Evolutionary conservation across 2,113 vertebrate species (phyloP).

Genomic region (Lepus americanus): DNA sequence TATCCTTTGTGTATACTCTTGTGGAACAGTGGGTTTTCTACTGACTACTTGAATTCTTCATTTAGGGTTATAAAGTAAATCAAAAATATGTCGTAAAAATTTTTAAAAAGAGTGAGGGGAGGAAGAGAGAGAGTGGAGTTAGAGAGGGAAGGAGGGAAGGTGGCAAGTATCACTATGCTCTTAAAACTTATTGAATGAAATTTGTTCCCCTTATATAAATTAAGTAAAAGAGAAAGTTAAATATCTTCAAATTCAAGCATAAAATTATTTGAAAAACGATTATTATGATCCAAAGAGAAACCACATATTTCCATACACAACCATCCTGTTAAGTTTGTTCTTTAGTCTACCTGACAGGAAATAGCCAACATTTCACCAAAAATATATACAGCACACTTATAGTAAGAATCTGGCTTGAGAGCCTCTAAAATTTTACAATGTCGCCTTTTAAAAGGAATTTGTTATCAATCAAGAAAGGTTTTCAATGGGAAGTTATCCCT

Average conservation of each 20-base stretch:
- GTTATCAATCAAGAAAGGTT: neutral
- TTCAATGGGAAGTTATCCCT: neutral
- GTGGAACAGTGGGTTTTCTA: too few relatives aligned
- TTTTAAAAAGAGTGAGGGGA: too few relatives aligned
- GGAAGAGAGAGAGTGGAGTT: too few relatives aligned
- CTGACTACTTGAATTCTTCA: too few relatives aligned
- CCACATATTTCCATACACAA: neutral
- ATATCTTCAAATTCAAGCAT: conserved; percentile 9
- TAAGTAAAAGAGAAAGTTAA: too few relatives aligned
- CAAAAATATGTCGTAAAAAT: too few relatives aligned
- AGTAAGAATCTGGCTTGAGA: neutral
- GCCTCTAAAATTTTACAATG: neutral
- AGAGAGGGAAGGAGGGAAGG: too few relatives aligned
- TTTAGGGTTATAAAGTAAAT: too few relatives aligned
- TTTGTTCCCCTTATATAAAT: too few relatives aligned
- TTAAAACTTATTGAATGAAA: too few relatives aligned
- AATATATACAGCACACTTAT: neutral
- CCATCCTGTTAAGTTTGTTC: neutral
- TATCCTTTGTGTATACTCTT: too few relatives aligned
- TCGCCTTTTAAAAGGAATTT: neutral
- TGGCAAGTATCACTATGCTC: too few relatives aligned
- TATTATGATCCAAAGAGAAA: neutral
- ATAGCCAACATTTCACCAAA: neutral
- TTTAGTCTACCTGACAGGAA: neutral
- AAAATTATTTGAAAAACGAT: neutral